Evolutionary conservation across 2,888 invertebrate species (phyloP), one percentile per base, ranked within the genome.

Genomic region (Parelbella ahira): DNA sequence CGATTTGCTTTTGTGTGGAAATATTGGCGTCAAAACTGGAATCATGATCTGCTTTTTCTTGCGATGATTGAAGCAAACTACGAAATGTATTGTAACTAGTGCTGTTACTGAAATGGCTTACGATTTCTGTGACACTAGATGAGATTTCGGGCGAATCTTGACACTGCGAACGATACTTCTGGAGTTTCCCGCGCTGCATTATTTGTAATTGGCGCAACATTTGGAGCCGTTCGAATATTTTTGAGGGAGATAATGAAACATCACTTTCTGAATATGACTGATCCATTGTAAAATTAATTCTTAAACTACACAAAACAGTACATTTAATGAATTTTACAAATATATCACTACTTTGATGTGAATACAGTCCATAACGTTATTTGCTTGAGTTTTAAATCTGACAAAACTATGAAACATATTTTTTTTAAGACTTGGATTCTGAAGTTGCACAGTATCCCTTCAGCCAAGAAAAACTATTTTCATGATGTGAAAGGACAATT

Each of bases 51-150:
- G 60, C 47, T 49, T 59, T 50, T 42, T 69, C 69, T 13, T 58
- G 56, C 1, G 78, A 56, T 18, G 74, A 72, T 29, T 78, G 73
- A 8, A 87, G 58, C 51, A 86, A 68, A 58, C 79, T 82, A 8
- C 68, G 72, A 58, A 87, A 84, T 9, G 84, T 82, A 42, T 81
- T 82, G 46, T 84, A 86, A 56, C 80, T 82, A 3, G 84, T 82
- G 33, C 70, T 81, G 37, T 68, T 78, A 49, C 72, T 82, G 45
- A 87, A 84, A 47, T 86, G 83, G 50, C 83, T 83, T 6, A 84
- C 74, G 20, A 87, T 69, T 68, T 86, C 86, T 6, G 83, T 83
- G 8, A 77, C 55, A 49, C 65, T 72, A 4, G 78, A 70, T 2
- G 80, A 69, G 37, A 61, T 68, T 61, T 77, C 78, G 25, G 78